phyloP scores from a whole-genome alignment of 2,888 invertebrate genomes.

The Timandra comae region DNA sequence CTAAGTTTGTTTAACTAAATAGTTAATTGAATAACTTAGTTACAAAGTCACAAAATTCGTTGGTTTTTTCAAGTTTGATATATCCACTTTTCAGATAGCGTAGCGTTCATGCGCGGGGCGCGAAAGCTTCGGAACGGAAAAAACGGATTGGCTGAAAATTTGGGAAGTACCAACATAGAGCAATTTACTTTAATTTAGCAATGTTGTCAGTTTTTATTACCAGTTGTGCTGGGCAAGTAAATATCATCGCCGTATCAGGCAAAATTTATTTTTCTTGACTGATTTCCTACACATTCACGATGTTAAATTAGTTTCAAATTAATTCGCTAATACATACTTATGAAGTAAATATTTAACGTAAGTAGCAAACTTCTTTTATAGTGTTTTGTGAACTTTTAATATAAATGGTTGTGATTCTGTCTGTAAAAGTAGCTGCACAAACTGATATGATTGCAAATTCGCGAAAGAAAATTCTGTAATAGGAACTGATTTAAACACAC shows the following conservation, averaged over 20 bases:
- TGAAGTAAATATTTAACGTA: conserved; percentile 39
- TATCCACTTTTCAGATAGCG: too few species aligned
- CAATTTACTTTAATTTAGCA: conserved; percentile 49
- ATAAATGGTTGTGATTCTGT: conserved; percentile 67
- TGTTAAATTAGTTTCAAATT: conserved; percentile 43
- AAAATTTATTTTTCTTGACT: conserved; percentile 65
- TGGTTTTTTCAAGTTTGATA: too few species aligned
- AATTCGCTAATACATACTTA: conserved; percentile 31
- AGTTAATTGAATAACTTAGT: too few species aligned
- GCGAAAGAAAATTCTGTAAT: conserved; percentile 56
- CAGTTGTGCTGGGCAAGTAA: conserved; percentile 71
- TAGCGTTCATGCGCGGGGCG: conserved; percentile 52
- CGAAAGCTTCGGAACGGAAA: conserved; percentile 63
- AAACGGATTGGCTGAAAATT: conserved; percentile 51
- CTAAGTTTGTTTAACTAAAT: too few species aligned
- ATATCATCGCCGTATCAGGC: conserved; percentile 59
- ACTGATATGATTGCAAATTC: conserved; percentile 63
- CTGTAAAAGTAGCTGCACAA: conserved; percentile 72
- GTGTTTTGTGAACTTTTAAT: conserved; percentile 67
- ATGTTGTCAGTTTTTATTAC: conserved; percentile 72
- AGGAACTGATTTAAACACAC: conserved; percentile 27
- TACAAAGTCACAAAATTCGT: too few species aligned
- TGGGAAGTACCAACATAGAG: conserved; percentile 57
- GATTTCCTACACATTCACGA: conserved; percentile 46
- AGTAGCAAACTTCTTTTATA: conserved; percentile 42